Evolutionary conservation across 2,888 invertebrate genomes (phyloP).

Genomic region (Noctua fimbriata): DNA sequence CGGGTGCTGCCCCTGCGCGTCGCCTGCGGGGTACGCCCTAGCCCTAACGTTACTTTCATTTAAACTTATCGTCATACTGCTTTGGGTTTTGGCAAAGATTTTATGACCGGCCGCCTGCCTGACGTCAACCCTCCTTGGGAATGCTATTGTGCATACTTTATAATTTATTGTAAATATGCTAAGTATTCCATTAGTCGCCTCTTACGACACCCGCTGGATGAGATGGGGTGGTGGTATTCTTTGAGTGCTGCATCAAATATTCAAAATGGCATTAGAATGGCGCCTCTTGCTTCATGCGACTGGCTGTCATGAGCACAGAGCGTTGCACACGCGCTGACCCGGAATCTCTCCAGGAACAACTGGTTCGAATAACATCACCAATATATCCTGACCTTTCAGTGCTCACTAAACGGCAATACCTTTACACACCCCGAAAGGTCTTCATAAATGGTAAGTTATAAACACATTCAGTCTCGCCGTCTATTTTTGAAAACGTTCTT

Average conservation of each 20-base stretch:
- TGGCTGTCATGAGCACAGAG: constrained; percentile 60
- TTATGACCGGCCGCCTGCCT: too few species aligned
- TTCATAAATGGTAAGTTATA: constrained; percentile 60
- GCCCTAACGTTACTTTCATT: too few species aligned
- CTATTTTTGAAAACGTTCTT: constrained; percentile 76
- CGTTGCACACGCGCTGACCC: constrained; percentile 78
- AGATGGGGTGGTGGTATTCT: too few species aligned
- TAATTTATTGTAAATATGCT: too few species aligned
- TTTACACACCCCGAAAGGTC: constrained; percentile 48
- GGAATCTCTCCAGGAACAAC: constrained; percentile 78
- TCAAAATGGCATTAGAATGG: constrained; percentile 62
- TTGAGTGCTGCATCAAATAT: constrained; percentile 62
- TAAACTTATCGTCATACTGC: too few species aligned
- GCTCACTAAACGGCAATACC: constrained; percentile 9
- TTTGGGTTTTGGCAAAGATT: too few species aligned
- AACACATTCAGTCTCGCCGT: constrained; percentile 64
- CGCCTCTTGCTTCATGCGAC: constrained; percentile 60
- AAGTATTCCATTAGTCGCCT: too few species aligned
- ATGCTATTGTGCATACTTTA: too few species aligned
- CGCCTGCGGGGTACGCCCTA: too few species aligned
- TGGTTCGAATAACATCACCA: constrained; percentile 73
- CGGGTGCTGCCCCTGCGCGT: too few species aligned
- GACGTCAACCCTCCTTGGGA: too few species aligned
- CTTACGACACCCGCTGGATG: too few species aligned
- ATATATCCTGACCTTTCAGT: constrained; percentile 65